Percentiles rank a stretch among this genome's conserved stretches.
Evolutionary conservation across 2,888 invertebrate species (phyloP).

Genomic region (Gandaritis pyraliata): DNA sequence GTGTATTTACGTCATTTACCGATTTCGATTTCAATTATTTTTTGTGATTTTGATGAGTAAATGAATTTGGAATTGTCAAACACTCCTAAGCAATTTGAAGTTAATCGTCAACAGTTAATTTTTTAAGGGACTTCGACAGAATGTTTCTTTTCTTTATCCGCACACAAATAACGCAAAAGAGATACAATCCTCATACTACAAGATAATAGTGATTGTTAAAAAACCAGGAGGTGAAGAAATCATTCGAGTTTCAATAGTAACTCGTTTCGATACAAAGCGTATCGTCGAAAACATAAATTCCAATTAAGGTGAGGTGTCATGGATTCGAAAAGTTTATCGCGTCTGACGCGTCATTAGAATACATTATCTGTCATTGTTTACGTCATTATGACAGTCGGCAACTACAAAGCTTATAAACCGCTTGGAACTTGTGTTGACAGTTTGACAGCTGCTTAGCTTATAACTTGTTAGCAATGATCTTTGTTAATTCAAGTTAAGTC

Average conservation of each 20-base stretch:
- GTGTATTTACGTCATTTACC: no score
- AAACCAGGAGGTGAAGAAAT: no score
- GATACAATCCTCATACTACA: no score
- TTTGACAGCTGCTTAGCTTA: constrained; percentile 9
- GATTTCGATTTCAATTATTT: no score
- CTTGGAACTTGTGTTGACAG: constrained; percentile 22
- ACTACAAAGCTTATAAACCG: constrained; percentile 15
- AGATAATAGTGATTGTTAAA: no score
- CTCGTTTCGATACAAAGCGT: constrained; percentile 51
- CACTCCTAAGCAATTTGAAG: no score
- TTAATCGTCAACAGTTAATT: no score
- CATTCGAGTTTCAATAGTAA: constrained; percentile 40
- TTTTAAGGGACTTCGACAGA: no score
- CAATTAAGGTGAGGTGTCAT: constrained; percentile 76
- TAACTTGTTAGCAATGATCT: constrained; percentile 7
- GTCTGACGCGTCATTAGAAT: constrained; percentile 55
- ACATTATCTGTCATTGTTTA: constrained; percentile 65
- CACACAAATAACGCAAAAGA: no score
- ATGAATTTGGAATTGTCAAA: no score
- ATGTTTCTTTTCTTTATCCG: no score
- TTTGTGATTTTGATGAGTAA: no score
- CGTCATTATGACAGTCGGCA: constrained; percentile 58
- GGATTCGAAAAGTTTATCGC: constrained; percentile 65
- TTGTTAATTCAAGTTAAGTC: neutral
- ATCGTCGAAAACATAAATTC: constrained; percentile 74